Evolutionary conservation across 2,113 vertebrate genomes (phyloP), one percentile per base, ranked within the genome.

Genomic region (Chaetura pelagica): DNA sequence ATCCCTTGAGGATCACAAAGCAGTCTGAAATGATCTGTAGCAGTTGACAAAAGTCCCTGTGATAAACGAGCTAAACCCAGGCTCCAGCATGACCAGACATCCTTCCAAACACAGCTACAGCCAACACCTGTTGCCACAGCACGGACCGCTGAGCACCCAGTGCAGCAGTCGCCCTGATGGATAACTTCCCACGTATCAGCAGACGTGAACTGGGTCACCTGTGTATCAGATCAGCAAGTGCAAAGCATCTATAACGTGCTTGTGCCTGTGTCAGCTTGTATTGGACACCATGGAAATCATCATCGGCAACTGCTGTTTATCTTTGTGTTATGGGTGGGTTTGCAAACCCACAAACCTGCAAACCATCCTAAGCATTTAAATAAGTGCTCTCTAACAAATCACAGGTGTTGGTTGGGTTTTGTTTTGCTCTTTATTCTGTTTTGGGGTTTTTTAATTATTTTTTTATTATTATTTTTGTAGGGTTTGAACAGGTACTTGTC

Each of bases 81-180:
- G 72, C 76, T 81, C 73, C 82, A 80, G 74, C 52, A 30, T 46
- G 74, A 87, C 67, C 71, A 52, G 89, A 91, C 32, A 32, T 10
- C 72, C n/a, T 69, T 93, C 84, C 85, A 85, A 88, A 44, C 0
- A 4, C 2, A 0, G 48, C 68, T 49, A 24, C 46, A 48, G 76
- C 63, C 64, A 59, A 3, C 49, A 74, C 80, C 86, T 90, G 86
- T 64, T 92, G 57, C 66, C 54, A 5, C 0, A 2, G 61, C 49
- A 38, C 2, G 0, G n/a, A 20, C 40, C 2, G 9, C 23, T 0
- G 1, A 61, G 84, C 9, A 40, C 48, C 30, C 3, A 21, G 34
- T 0, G 59, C 9, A 63, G 75, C 55, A 71, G 29, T 35, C 42
- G 54, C n/a, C 34, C 58, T 49, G 48, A 44, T 3, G 32, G 66